Conservation (phyloP, 2,888 invertebrate species). For the Epinotia ramella region DNA sequence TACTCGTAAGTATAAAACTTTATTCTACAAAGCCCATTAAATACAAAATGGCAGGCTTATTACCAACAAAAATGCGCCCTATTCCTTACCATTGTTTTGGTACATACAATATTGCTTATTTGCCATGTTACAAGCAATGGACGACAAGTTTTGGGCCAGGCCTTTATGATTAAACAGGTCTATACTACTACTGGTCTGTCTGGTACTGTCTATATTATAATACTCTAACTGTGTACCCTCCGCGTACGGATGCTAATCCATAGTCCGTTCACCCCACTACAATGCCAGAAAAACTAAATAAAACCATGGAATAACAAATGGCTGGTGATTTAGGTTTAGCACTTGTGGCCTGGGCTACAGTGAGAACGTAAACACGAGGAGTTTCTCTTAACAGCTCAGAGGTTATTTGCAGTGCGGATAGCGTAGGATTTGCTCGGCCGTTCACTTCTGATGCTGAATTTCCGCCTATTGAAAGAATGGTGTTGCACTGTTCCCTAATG, state of each 20-base stretch:
- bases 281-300: slow-evolving; percentile 36
- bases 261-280: slow-evolving; percentile 26
- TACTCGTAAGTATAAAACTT: too few relatives aligned
- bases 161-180: too few relatives aligned
- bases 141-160: too few relatives aligned
- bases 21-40: too few relatives aligned
- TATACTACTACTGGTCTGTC: too few relatives aligned
- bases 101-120: too few relatives aligned
- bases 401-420: slow-evolving; percentile 45
- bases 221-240: too few relatives aligned
- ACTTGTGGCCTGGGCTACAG: slow-evolving; percentile 51
- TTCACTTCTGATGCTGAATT: slow-evolving; percentile 20
- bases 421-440: slow-evolving; percentile 35
- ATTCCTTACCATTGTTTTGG: too few relatives aligned
- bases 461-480: slow-evolving; percentile 14
- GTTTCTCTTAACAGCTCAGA: slow-evolving; percentile 68
- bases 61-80: too few relatives aligned
- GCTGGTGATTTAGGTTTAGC: slow-evolving; percentile 35
- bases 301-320: slow-evolving; percentile 35
- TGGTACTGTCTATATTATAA: too few relatives aligned
- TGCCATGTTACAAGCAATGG: too few relatives aligned
- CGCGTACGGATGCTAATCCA: not conserved
- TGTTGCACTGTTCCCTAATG: not conserved
- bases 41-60: too few relatives aligned
- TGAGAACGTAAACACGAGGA: slow-evolving; percentile 73